Conservation (phyloP, 1,140 invertebrate species). For the Drosophila ambigua region DNA sequence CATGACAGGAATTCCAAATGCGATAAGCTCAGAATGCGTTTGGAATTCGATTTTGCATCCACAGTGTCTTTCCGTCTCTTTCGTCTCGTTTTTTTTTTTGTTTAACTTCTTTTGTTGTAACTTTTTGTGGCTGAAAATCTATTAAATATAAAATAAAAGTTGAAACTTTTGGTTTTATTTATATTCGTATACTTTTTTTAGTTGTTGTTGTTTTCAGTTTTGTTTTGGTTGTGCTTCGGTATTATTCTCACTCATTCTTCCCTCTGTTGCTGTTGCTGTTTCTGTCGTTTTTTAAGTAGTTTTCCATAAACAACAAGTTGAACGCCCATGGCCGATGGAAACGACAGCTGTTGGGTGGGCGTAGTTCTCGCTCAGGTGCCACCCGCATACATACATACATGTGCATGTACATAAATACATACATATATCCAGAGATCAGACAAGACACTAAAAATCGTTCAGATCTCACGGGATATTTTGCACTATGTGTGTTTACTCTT, state of each 20-base stretch:
- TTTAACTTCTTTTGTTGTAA: background rate
- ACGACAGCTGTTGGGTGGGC: conserved; percentile 5
- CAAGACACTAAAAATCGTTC: no score
- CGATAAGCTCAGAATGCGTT: conserved; percentile 68
- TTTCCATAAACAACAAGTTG: conserved; percentile 36
- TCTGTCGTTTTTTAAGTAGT: conserved; percentile 18
- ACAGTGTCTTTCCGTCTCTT: conserved; percentile 12
- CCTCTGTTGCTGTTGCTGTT: background rate
- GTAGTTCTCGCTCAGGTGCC: conserved; percentile 11
- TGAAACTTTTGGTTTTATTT: conserved; percentile 4
- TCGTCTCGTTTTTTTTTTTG: background rate
- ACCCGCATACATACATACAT: conserved; percentile 16
- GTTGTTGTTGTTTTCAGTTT: conserved; percentile 5
- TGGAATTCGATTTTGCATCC: conserved; percentile 53
- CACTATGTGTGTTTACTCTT: no score
- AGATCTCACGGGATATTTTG: background rate
- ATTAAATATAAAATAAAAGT: conserved; percentile 9
- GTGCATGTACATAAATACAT: background rate
- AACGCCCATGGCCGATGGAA: conserved; percentile 18
- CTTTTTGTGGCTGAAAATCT: conserved; percentile 1
- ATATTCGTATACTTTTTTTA: background rate
- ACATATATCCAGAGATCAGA: background rate
- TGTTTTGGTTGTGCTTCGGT: no score
- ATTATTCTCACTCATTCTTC: conserved; percentile 1
- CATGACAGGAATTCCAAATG: conserved; percentile 70